Base-by-base conservation (phyloP, 2,113 vertebrate species). In the Nerophis lumbriciformis region DNA sequence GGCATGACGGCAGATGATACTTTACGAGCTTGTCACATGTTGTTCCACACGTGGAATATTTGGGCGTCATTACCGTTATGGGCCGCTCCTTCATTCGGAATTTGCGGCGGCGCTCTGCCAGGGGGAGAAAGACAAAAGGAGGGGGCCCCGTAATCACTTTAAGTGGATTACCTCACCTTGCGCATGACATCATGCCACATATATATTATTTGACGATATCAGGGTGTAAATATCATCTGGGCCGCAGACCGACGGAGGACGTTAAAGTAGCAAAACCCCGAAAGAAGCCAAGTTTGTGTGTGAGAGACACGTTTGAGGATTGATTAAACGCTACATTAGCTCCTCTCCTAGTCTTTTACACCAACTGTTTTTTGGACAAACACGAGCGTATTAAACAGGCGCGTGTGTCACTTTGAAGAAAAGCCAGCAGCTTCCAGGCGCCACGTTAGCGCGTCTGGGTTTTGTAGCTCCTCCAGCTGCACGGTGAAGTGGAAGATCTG, bases 281-380 rank as follows among this genome's bases (percentile, higher is more conserved):
- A 3, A 47, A 63, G 73, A 81, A 79, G 76, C 81, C 81, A 78
- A 77, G 35, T 14, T 53, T 7, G 51, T 21, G 13, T 6, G 5
- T 2, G 21, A 3, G 28, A 13, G 51, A 13, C 12, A 53, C 5
- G 21, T 53, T 53, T 86, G 87, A 79, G 83, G 77, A 90, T 89
- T 75, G 84, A 89, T 88, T 89, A 77, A 78, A 76, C 74, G 79
- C 85, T 88, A 89, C 88, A 88, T 89, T 91, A 90, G 83, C 71
- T 88, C 86, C 85, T 85, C 72, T 71, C 79, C 73, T 86, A 82
- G 85, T 90, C 83, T 83, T 80, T 89, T 90, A 88, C 84, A 87
- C 70, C 69, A 76, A 83, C 73, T 76, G 80, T 84, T 87, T 85
- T 28, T 83, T 60, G 58, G 70, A 70, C 65, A 72, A 82, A 82